Conservation (phyloP, 2,888 invertebrate species). For the Eurytoma adleriae region DNA sequence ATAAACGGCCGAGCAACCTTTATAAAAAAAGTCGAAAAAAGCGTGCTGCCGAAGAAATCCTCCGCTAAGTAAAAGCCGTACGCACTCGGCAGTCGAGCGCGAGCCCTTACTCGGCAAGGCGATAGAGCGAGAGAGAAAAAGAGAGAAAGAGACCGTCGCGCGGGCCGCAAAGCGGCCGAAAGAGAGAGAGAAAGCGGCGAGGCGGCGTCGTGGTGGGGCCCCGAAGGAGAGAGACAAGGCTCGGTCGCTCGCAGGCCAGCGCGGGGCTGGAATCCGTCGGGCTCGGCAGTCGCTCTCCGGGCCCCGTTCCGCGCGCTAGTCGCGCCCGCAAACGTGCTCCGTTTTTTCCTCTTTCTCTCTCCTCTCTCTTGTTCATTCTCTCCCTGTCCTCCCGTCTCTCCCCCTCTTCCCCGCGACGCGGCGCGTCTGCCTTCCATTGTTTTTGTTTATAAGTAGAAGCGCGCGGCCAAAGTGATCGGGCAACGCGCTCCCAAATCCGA, state of each 20-base stretch:
- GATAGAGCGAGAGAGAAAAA: not conserved
- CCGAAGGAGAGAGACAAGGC: not conserved
- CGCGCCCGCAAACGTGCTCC: conserved; percentile 58
- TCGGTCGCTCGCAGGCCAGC: not conserved
- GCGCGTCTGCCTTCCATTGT: conserved; percentile 1
- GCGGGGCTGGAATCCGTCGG: conserved; percentile 33
- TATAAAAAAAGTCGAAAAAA: no score
- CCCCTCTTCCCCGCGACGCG: no score
- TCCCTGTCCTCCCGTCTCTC: not conserved
- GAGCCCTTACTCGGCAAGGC: not conserved
- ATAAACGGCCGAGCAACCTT: no score
- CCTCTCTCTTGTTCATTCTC: not conserved
- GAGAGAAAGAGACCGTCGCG: not conserved
- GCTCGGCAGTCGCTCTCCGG: conserved; percentile 72
- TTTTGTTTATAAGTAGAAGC: conserved; percentile 10
- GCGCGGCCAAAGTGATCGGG: not conserved
- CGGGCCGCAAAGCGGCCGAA: not conserved
- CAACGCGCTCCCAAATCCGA: no score
- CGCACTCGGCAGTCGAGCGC: not conserved
- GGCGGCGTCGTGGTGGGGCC: not conserved
- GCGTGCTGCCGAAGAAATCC: no score
- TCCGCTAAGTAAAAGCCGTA: not conserved
- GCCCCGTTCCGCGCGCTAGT: conserved; percentile 70
- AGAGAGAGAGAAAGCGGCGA: conserved; percentile 29
- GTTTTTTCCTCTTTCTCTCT: conserved; percentile 12